Conservation (phyloP, 2,888 invertebrate genomes). For the Molorchus minor region DNA sequence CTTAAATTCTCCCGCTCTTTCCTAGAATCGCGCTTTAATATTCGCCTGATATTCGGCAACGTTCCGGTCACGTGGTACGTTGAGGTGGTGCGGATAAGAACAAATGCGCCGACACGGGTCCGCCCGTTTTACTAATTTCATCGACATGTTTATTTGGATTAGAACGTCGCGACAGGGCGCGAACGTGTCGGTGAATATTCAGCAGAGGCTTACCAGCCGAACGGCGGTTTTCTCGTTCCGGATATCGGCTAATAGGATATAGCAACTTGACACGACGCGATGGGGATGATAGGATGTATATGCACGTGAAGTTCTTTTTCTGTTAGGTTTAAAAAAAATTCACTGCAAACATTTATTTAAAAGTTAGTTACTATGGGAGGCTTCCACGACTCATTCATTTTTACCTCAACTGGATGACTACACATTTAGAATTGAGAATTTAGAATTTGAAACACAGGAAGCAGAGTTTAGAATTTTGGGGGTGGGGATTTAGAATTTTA, state of each 20-base stretch:
- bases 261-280: not conserved
- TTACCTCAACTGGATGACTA: too few relatives aligned
- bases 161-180: conserved; percentile 35
- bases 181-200: conserved; percentile 40
- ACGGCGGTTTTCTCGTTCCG: not conserved
- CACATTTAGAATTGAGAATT: too few relatives aligned
- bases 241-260: conserved; percentile 3
- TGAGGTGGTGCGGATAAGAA: conserved; percentile 1
- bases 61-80: conserved; percentile 41
- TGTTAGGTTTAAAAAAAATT: too few relatives aligned
- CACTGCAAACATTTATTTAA: too few relatives aligned
- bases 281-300: not conserved
- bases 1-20: conserved; percentile 7
- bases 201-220: conserved; percentile 26
- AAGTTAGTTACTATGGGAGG: too few relatives aligned
- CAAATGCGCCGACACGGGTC: conserved; percentile 27
- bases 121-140: conserved; percentile 30
- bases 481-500: too few relatives aligned
- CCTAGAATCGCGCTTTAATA: conserved; percentile 27
- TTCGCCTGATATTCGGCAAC: conserved; percentile 35
- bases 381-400: too few relatives aligned
- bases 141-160: conserved; percentile 39
- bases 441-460: too few relatives aligned
- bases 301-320: too few relatives aligned
- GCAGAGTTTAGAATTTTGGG: too few relatives aligned